A percentile compares a stretch with the other conserved stretches of the same genome.
phyloP scores from a whole-genome alignment of 1,140 invertebrate genomes.

The Meloidogyne exigua region DNA sequence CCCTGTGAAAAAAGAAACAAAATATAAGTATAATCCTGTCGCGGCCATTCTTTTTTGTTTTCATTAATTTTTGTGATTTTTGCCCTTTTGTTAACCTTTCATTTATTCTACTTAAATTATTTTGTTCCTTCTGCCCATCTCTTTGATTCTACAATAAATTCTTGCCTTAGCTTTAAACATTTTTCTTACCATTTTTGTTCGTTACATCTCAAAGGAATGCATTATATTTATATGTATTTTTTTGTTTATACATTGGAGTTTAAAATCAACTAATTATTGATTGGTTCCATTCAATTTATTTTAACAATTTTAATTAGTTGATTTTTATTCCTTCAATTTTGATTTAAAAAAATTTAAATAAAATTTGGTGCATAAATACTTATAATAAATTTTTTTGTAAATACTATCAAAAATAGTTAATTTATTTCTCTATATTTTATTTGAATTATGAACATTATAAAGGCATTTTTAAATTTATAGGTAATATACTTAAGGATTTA shows the following conservation, averaged over 20 bases:
- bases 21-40: neutral
- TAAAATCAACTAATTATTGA: too few relatives aligned
- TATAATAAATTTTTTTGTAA: neutral
- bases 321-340: neutral
- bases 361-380: neutral
- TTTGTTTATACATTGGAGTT: neutral
- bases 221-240: neutral
- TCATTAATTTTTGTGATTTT: neutral
- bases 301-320: neutral
- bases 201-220: neutral
- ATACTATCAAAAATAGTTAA: too few relatives aligned
- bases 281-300: neutral
- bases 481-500: neutral
- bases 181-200: neutral
- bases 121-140: neutral
- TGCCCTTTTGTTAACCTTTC: neutral
- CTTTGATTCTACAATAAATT: neutral
- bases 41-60: neutral
- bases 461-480: neutral
- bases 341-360: neutral
- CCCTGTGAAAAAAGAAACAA: neutral
- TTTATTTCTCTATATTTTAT: too few relatives aligned
- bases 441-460: too few relatives aligned
- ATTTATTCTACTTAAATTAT: conserved; percentile 1
- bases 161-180: neutral